phyloP scores from a whole-genome alignment of 2,113 vertebrate genomes.

The Phylloscopus whistleri region DNA sequence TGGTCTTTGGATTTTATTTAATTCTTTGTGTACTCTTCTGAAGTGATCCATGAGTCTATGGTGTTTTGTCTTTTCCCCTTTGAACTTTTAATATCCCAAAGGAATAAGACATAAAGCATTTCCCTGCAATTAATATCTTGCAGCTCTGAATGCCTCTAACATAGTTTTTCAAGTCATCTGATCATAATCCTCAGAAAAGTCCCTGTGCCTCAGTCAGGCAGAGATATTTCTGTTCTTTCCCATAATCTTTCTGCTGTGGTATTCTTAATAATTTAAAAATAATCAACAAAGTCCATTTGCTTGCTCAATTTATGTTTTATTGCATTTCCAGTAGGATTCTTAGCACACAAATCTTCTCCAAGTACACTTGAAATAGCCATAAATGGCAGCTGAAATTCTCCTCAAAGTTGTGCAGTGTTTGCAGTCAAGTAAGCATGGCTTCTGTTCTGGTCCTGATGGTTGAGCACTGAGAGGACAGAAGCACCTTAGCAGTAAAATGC shows the following conservation, averaged over 20 bases:
- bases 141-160: neutral
- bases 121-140: neutral
- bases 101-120: neutral
- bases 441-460: neutral
- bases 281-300: neutral
- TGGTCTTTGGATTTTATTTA: neutral
- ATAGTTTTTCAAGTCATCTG: neutral
- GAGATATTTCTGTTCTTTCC: neutral
- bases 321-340: slow-evolving; percentile 9
- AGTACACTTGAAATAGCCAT: neutral
- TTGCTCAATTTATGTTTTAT: neutral
- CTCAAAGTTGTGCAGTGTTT: neutral
- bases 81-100: neutral
- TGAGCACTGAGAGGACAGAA: neutral
- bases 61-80: neutral
- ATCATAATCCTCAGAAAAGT: slow-evolving; percentile 3
- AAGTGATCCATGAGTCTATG: neutral
- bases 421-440: neutral
- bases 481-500: neutral
- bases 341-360: neutral
- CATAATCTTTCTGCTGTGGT: neutral
- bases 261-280: slow-evolving; percentile 14
- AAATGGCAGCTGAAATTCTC: slow-evolving; percentile 18
- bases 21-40: neutral
- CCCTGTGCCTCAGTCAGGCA: neutral